Conservation (phyloP, 2,888 invertebrate genomes). For the Callimorpha dominula region DNA sequence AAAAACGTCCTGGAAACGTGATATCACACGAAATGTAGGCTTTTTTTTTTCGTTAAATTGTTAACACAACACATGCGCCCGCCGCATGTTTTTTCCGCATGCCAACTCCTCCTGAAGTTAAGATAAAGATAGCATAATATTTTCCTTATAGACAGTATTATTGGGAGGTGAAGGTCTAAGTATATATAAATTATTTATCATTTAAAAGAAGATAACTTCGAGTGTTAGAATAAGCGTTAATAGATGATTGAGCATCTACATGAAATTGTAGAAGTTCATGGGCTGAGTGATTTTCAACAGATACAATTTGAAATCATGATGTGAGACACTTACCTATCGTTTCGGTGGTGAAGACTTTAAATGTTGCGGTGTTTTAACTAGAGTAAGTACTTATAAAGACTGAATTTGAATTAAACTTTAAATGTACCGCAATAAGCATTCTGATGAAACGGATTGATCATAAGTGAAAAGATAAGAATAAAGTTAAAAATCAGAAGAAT, state of each 20-base stretch:
- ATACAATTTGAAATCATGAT: not conserved
- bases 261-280: constrained; percentile 27
- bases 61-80: too few species aligned
- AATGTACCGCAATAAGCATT: not conserved
- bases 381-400: not conserved
- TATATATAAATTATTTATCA: not conserved
- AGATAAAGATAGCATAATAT: constrained; percentile 8
- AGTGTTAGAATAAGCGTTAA: constrained; percentile 37
- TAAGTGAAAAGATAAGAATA: not conserved
- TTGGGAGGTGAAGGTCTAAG: not conserved
- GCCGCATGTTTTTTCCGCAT: not conserved
- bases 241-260: constrained; percentile 48
- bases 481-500: too few species aligned
- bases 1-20: too few species aligned
- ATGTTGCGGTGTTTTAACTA: not conserved
- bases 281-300: constrained; percentile 5
- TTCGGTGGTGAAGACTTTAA: not conserved
- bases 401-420: not conserved
- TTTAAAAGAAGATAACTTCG: constrained; percentile 5
- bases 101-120: not conserved
- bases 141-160: not conserved
- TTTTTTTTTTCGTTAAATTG: too few species aligned
- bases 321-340: not conserved
- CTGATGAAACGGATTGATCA: not conserved
- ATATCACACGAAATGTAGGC: too few species aligned